Evolutionary conservation across 2,797 vertebrate species (phyloP).

Genomic region (Enteromius paludinosus): DNA sequence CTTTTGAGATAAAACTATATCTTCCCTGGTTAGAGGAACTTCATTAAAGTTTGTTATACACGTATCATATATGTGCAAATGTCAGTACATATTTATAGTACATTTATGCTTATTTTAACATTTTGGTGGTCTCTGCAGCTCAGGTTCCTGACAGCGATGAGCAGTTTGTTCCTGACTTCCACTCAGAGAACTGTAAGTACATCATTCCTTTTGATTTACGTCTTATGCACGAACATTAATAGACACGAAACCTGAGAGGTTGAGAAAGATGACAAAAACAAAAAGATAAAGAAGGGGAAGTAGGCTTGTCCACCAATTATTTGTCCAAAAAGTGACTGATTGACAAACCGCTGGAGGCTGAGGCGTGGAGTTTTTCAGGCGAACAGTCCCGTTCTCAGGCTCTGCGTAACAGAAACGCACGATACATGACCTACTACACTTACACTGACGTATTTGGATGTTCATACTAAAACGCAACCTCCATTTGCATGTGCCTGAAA

Average conservation of each 20-base stretch:
- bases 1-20: background rate
- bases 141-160: conserved; percentile 98
- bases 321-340: conserved; percentile 48
- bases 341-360: conserved; percentile 65
- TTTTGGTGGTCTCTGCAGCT: conserved; percentile 79
- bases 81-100: conserved; percentile 10
- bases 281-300: conserved; percentile 44
- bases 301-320: conserved; percentile 22
- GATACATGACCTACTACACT: conserved; percentile 64
- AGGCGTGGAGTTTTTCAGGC: conserved; percentile 61
- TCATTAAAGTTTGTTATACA: background rate
- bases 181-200: conserved; percentile 96
- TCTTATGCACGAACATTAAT: conserved; percentile 10
- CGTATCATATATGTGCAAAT: background rate
- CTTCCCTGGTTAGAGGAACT: background rate
- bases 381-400: conserved; percentile 55
- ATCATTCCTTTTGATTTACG: conserved; percentile 25
- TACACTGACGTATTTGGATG: conserved; percentile 63
- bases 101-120: conserved; percentile 7
- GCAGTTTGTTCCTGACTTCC: conserved; percentile 97
- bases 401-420: conserved; percentile 60
- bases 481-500: conserved; percentile 81
- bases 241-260: conserved; percentile 19
- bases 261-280: conserved; percentile 40
- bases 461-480: conserved; percentile 56